Evolutionary conservation across 2,797 vertebrate species (phyloP).

Genomic region (Brachyrhaphis roseni): DNA sequence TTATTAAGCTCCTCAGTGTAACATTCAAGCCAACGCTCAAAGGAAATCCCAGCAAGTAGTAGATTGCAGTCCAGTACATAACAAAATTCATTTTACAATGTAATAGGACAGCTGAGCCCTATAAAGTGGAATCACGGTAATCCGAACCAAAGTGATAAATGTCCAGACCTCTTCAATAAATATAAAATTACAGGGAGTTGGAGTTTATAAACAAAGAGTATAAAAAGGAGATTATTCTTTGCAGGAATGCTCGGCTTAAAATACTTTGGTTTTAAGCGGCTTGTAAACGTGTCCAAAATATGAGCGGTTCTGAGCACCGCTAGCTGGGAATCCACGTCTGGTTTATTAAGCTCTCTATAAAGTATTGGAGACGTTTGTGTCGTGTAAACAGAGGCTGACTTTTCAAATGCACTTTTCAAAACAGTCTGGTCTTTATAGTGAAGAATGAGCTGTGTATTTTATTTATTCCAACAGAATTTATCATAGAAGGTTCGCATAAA

Average conservation of each 20-base stretch:
- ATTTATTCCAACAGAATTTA: not conserved
- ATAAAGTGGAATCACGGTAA: not conserved
- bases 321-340: not conserved
- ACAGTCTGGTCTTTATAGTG: not conserved
- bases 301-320: not conserved
- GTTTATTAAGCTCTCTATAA: not conserved
- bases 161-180: not conserved
- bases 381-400: not conserved
- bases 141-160: not conserved
- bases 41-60: not conserved
- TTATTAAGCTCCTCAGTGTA: not conserved
- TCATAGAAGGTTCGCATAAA: not conserved
- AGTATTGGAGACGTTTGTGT: not conserved
- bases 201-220: not conserved
- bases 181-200: constrained; percentile 1
- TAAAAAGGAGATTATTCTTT: not conserved
- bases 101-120: not conserved
- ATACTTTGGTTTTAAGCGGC: not conserved
- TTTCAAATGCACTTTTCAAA: not conserved
- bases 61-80: not conserved
- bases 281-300: not conserved
- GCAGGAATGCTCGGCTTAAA: not conserved
- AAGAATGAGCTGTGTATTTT: not conserved
- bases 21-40: not conserved
- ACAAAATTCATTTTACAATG: not conserved